A percentile compares a stretch with the other conserved stretches of the same genome.
phyloP scores from a whole-genome alignment of 1,140 invertebrate genomes.

The Ceratina calcarata region DNA sequence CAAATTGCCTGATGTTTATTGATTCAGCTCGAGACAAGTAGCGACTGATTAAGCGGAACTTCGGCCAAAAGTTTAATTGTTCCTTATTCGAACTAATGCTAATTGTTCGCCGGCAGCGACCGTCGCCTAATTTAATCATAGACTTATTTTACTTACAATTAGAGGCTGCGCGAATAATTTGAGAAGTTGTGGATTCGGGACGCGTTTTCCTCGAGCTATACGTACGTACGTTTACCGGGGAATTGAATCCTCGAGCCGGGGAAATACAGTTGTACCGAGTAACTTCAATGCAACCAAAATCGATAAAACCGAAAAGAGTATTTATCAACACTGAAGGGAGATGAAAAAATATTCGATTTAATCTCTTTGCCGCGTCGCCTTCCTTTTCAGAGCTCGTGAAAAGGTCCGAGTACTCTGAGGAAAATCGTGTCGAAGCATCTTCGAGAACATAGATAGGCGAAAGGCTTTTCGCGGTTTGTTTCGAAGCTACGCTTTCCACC shows the following conservation, averaged over 20 bases:
- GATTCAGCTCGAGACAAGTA: neutral
- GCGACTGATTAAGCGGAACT: neutral
- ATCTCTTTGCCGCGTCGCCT: neutral
- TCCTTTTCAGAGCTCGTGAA: neutral
- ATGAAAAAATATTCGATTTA: neutral
- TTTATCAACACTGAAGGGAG: neutral
- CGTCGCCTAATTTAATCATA: neutral
- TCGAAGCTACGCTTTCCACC: neutral
- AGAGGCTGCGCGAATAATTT: no score
- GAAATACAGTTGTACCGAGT: neutral
- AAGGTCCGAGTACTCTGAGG: no score
- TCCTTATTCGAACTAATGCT: neutral
- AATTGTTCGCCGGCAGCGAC: neutral
- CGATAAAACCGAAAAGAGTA: neutral
- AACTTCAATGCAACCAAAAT: no score
- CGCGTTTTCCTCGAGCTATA: neutral
- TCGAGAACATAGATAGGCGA: neutral
- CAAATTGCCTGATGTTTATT: neutral
- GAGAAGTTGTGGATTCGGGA: neutral
- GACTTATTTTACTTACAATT: neutral
- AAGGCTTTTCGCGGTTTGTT: neutral
- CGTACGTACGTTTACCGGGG: neutral
- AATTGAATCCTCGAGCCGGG: neutral
- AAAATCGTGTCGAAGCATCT: conserved; percentile 9
- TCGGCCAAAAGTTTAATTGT: conserved; percentile 1